Evolutionary conservation across 2,113 vertebrate species (phyloP).

Genomic region (Neopipo cinnamomea): DNA sequence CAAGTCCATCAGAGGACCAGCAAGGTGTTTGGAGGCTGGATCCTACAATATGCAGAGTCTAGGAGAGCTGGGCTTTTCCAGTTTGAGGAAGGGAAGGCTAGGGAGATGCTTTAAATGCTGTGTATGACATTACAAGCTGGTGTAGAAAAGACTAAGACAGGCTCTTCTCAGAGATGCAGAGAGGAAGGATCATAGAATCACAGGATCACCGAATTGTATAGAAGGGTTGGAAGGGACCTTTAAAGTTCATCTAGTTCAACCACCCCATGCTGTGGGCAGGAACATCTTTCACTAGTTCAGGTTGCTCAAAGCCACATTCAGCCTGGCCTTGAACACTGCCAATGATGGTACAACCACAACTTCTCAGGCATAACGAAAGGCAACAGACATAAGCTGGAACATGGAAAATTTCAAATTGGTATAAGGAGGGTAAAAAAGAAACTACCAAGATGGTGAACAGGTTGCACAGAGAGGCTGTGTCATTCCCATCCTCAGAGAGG

Average conservation of each 20-base stretch:
- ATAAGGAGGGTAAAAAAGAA: neutral
- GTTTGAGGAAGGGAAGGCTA: neutral
- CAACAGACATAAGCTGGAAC: neutral
- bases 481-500: neutral
- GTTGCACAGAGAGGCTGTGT: neutral
- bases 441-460: neutral
- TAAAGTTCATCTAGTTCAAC: neutral
- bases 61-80: neutral
- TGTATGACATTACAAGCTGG: neutral
- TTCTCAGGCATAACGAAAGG: neutral
- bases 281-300: neutral
- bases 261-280: accelerated
- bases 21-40: neutral
- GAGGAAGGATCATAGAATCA: too few species aligned
- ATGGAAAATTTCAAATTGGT: neutral
- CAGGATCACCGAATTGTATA: neutral
- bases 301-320: neutral
- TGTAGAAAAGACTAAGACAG: neutral
- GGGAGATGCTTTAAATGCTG: neutral
- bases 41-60: neutral
- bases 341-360: neutral
- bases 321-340: neutral
- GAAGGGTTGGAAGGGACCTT: neutral
- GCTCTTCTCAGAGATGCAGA: neutral
- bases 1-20: neutral